A percentile compares a stretch with the other conserved stretches of the same genome.
Evolutionary conservation across 2,888 invertebrate genomes (phyloP).

Genomic region (Sclerodermus sp.): DNA sequence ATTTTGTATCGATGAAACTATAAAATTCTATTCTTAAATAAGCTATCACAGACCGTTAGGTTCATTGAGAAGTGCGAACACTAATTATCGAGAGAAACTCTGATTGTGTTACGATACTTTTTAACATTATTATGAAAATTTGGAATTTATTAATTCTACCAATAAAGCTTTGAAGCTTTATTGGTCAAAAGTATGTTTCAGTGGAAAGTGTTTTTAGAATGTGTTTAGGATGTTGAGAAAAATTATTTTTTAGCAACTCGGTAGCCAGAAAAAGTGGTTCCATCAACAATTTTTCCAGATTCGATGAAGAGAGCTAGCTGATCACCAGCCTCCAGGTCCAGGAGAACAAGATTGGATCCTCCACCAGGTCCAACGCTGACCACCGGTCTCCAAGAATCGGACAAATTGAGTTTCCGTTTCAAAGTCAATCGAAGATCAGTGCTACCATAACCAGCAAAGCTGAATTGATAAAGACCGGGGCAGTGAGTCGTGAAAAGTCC

Average conservation of each 20-base stretch:
- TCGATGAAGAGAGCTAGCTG: constrained; percentile 53
- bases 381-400: constrained; percentile 43
- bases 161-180: no score
- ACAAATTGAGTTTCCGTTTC: constrained; percentile 45
- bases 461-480: constrained; percentile 59
- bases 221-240: no score
- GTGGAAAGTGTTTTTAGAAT: no score
- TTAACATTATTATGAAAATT: no score
- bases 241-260: constrained; percentile 53
- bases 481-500: constrained; percentile 59
- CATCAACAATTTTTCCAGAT: constrained; percentile 42
- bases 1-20: constrained; percentile 11
- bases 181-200: no score
- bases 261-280: constrained; percentile 52
- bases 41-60: constrained; percentile 30
- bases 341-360: constrained; percentile 50
- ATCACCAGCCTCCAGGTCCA: constrained; percentile 54
- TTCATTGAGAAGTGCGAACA: constrained; percentile 21
- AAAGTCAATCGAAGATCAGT: constrained; percentile 43
- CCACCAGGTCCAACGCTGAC: constrained; percentile 44
- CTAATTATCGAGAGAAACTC: not conserved
- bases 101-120: not conserved
- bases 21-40: constrained; percentile 2
- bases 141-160: no score
- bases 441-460: constrained; percentile 55